Percentiles rank a stretch among this genome's conserved stretches.
These are phyloP conservation scores for Mirza zaza DNA, from an alignment of 2,113 vertebrate species.

Conservation along the genomic window DNA sequence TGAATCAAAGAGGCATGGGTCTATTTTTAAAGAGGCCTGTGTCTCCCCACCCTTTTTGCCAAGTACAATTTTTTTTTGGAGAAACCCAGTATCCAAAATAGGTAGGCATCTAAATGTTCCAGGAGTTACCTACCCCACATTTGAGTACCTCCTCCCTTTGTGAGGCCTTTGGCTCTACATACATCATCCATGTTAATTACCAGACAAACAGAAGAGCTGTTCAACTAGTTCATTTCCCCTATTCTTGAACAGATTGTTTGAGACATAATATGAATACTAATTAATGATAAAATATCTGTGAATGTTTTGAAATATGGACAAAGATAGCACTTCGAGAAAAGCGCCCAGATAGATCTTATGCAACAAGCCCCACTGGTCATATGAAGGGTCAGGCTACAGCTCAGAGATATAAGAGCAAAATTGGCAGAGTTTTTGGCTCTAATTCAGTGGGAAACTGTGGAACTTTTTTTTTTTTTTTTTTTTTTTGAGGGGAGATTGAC, in stretches of 20 bases:
- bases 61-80: constrained; percentile 67
- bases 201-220: constrained; percentile 85
- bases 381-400: constrained; percentile 77
- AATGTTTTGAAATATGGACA: constrained; percentile 85
- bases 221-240: constrained; percentile 85
- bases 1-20: constrained; percentile 81
- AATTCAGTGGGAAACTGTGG: constrained; percentile 74
- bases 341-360: constrained; percentile 78
- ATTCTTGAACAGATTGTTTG: constrained; percentile 90
- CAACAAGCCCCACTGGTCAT: constrained; percentile 79
- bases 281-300: constrained; percentile 87
- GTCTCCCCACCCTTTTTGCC: constrained; percentile 79
- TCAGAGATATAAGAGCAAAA: constrained; percentile 75
- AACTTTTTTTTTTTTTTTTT: constrained; percentile 56
- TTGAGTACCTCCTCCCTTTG: constrained; percentile 62
- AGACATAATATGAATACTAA: constrained; percentile 91
- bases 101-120: constrained; percentile 76
- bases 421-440: constrained; percentile 79
- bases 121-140: constrained; percentile 44
- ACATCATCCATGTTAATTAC: constrained; percentile 82
- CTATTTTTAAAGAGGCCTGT: constrained; percentile 83
- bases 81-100: constrained; percentile 70
- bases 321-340: constrained; percentile 84
- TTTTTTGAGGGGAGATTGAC: background rate
- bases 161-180: constrained; percentile 75